phyloP scores from a whole-genome alignment of 2,888 invertebrate species.

The Noctua comes region DNA sequence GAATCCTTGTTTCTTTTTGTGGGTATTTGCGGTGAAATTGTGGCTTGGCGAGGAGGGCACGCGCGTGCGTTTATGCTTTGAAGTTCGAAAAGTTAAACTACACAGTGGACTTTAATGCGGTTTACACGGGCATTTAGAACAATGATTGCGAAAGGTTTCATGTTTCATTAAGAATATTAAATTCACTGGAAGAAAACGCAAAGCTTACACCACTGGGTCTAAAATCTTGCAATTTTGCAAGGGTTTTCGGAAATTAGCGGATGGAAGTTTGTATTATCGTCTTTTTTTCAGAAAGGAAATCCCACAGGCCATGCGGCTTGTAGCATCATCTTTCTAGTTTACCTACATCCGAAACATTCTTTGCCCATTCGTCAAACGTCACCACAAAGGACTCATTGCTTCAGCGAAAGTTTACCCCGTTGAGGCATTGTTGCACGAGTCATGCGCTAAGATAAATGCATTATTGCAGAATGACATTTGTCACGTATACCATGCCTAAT shows the following conservation, averaged over 20 bases:
- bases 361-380: slow-evolving; percentile 10
- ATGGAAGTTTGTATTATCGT: neutral
- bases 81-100: neutral
- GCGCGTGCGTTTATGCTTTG: too few relatives aligned
- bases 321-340: neutral
- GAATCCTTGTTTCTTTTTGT: too few relatives aligned
- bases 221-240: neutral
- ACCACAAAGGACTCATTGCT: slow-evolving; percentile 8
- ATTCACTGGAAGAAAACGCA: neutral
- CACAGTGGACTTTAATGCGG: too few relatives aligned
- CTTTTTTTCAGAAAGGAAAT: neutral
- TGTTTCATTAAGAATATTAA: neutral
- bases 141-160: too few relatives aligned
- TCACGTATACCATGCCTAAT: neutral
- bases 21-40: too few relatives aligned
- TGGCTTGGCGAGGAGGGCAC: too few relatives aligned
- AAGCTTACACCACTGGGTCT: neutral
- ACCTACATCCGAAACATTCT: slow-evolving; percentile 4
- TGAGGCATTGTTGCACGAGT: neutral
- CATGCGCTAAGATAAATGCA: slow-evolving; percentile 17
- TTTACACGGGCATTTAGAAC: too few relatives aligned
- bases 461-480: slow-evolving; percentile 6
- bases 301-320: neutral
- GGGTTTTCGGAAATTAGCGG: neutral
- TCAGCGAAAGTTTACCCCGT: neutral